Percentiles rank a stretch among this genome's conserved stretches.
Conservation (phyloP, 2,888 invertebrate genomes). For the Meta bourneti region DNA sequence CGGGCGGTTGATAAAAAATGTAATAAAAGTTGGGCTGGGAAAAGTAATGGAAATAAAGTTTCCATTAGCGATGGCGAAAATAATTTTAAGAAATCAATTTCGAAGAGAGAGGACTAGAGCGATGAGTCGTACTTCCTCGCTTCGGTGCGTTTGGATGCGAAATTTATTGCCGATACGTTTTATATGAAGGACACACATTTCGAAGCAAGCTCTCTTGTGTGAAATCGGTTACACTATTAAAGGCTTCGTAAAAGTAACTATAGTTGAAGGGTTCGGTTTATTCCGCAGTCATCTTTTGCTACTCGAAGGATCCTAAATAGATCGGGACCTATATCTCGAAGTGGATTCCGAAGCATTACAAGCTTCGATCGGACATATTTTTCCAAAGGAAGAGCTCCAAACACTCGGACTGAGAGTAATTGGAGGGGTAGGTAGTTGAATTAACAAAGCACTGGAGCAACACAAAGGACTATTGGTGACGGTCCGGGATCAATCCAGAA, state of each 20-base stretch:
- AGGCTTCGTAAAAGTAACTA: background rate
- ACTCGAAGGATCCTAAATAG: no score
- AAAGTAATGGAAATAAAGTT: constrained; percentile 68
- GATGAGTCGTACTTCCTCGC: constrained; percentile 1
- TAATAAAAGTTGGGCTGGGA: constrained; percentile 26
- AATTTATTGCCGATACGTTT: constrained; percentile 1
- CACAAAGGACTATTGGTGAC: no score
- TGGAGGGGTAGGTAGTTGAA: no score
- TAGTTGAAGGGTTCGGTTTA: no score
- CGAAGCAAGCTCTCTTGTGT: background rate
- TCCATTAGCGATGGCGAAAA: constrained; percentile 69
- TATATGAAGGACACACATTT: background rate
- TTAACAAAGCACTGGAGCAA: no score
- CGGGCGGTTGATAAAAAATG: constrained; percentile 40
- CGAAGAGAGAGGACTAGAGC: background rate
- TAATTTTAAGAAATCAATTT: constrained; percentile 66
- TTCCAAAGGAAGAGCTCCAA: no score
- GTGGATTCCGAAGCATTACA: no score
- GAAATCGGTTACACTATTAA: background rate
- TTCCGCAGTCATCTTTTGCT: no score
- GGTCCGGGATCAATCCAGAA: no score
- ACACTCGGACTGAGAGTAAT: no score
- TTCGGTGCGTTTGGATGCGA: background rate
- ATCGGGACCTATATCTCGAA: no score
- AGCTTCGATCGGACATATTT: no score